These are phyloP conservation scores for Bombylius discolor DNA, from an alignment of 2,888 invertebrate genomes.

Conservation along the genomic window DNA sequence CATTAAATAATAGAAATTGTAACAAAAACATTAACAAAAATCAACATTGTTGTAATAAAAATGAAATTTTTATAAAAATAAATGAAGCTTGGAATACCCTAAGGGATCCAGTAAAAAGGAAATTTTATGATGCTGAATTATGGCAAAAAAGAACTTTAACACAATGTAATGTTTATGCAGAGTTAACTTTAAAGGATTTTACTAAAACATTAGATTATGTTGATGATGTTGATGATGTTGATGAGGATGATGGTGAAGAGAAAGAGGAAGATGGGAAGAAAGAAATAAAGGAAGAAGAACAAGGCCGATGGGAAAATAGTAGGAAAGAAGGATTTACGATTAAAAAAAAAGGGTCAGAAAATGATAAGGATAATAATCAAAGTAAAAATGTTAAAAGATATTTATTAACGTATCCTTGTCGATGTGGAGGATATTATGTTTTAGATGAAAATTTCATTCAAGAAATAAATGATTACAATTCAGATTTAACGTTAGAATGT, in stretches of 20 bases:
- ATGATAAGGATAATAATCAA: too few relatives aligned
- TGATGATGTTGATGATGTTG: conserved; percentile 3
- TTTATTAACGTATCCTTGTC: conserved; percentile 42
- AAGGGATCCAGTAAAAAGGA: conserved; percentile 45
- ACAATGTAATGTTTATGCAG: conserved; percentile 46
- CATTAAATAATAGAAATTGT: too few relatives aligned
- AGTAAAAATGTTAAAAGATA: conserved; percentile 21
- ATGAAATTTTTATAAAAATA: conserved; percentile 40
- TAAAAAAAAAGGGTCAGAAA: too few relatives aligned
- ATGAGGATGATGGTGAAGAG: conserved; percentile 1
- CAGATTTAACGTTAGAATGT: conserved; percentile 47
- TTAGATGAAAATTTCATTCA: conserved; percentile 19
- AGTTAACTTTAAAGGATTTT: conserved; percentile 29
- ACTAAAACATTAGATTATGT: conserved; percentile 1
- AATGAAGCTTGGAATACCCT: conserved; percentile 61
- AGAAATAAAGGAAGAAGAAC: conserved; percentile 17
- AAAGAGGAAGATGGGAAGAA: conserved; percentile 21
- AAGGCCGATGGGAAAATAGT: too few relatives aligned
- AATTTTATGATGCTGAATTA: conserved; percentile 51
- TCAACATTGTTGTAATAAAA: neutral
- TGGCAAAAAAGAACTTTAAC: conserved; percentile 44
- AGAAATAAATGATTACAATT: conserved; percentile 10
- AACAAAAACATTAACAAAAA: too few relatives aligned
- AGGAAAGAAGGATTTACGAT: too few relatives aligned
- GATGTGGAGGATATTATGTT: conserved; percentile 50